phyloP scores from a whole-genome alignment of 2,888 invertebrate species.

The Drosophila monieri region DNA sequence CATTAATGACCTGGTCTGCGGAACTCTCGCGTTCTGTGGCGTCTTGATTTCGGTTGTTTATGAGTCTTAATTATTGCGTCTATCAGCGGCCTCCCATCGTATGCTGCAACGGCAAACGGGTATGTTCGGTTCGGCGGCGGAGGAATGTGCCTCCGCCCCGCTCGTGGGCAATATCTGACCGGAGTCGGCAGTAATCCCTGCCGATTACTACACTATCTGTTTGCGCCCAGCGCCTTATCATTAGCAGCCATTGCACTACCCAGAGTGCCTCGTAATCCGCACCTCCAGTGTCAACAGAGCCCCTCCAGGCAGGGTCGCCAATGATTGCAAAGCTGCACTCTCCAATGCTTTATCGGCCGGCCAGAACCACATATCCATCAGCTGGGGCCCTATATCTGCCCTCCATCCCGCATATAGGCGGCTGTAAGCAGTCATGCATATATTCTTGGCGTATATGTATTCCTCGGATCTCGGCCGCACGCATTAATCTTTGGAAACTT shows the following conservation, averaged over 20 bases:
- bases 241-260: constrained; percentile 24
- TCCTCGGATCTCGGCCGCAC: neutral
- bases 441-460: neutral
- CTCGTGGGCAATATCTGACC: neutral
- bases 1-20: constrained; percentile 63
- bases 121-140: neutral
- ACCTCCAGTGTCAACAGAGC: constrained; percentile 27
- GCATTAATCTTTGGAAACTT: constrained; percentile 31
- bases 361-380: neutral
- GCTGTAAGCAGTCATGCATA: constrained; percentile 6
- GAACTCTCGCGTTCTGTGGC: constrained; percentile 49
- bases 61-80: constrained; percentile 14
- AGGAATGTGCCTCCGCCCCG: constrained; percentile 17
- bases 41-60: constrained; percentile 36
- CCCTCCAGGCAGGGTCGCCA: neutral
- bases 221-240: constrained; percentile 19
- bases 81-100: neutral
- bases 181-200: neutral
- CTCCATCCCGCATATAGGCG: neutral
- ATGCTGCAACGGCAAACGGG: constrained; percentile 19
- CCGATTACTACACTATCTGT: neutral
- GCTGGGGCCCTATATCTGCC: neutral
- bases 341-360: neutral
- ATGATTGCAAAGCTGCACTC: neutral
- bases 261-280: constrained; percentile 29